Conservation (phyloP, 2,797 vertebrate species). For the Glyptemys insculpta region DNA sequence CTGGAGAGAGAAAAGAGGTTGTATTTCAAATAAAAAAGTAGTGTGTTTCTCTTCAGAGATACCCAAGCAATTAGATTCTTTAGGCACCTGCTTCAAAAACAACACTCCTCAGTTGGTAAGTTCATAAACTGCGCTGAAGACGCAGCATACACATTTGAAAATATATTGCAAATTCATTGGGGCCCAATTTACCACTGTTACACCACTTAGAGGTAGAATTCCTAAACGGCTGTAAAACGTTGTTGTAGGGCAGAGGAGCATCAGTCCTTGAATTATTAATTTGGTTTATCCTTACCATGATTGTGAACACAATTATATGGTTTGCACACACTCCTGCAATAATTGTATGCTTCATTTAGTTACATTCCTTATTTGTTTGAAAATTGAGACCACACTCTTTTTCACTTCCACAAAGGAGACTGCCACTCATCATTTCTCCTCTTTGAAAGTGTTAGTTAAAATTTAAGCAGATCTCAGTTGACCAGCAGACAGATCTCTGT, state of each 20-base stretch:
- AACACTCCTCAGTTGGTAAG: background rate
- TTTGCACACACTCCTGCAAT: background rate
- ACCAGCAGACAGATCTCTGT: background rate
- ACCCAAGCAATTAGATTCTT: background rate
- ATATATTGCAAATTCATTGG: background rate
- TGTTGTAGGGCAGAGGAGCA: background rate
- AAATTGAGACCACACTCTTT: background rate
- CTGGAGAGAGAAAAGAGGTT: background rate
- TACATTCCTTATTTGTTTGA: background rate
- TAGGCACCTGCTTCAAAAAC: background rate
- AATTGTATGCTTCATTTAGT: background rate
- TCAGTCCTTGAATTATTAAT: background rate
- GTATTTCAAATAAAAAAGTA: background rate
- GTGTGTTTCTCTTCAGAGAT: background rate
- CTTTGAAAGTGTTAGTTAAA: background rate
- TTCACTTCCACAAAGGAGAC: background rate
- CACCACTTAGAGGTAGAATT: background rate
- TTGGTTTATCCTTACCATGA: background rate
- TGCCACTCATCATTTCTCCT: background rate
- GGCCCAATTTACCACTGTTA: background rate
- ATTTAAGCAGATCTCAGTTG: background rate
- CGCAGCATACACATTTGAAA: background rate
- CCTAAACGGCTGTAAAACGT: background rate
- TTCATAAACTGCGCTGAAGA: background rate
- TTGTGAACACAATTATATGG: background rate